A percentile compares a stretch with the other conserved stretches of the same genome.
Conservation (phyloP, 2,797 vertebrate genomes). For the Megaceryle alcyon region DNA sequence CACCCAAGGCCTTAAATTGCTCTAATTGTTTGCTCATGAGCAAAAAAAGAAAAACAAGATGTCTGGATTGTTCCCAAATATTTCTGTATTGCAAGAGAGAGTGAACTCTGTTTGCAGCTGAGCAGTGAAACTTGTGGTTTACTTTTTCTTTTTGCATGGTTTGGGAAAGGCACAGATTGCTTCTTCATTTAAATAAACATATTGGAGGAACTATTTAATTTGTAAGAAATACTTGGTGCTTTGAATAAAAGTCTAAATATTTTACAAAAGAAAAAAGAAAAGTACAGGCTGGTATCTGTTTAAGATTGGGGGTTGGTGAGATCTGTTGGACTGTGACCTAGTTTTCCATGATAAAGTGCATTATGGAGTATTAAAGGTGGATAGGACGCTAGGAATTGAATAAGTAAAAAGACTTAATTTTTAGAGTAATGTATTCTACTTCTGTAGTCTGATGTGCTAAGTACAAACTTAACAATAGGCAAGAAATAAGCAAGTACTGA, state of each 20-base stretch:
- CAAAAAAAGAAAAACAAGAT: not conserved
- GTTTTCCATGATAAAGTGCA: not conserved
- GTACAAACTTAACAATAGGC: not conserved
- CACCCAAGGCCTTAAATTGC: not conserved
- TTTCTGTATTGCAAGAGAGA: not conserved
- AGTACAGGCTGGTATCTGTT: not conserved
- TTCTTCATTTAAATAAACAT: not conserved
- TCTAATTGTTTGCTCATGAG: not conserved
- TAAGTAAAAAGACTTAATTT: not conserved
- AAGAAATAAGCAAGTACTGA: not conserved
- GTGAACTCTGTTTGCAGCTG: not conserved
- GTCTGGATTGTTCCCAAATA: not conserved
- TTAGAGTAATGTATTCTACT: not conserved
- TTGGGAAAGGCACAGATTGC: not conserved
- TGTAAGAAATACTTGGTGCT: not conserved
- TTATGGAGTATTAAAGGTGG: not conserved
- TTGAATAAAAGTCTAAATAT: not conserved
- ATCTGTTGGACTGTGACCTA: not conserved
- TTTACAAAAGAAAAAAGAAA: not conserved
- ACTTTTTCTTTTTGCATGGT: not conserved
- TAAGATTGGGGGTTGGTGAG: not conserved
- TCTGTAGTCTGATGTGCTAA: not conserved
- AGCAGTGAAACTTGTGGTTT: not conserved
- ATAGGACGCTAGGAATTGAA: not conserved
- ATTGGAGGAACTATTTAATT: not conserved